Conservation (phyloP, 2,113 vertebrate genomes). For the Pelmatolapia mariae region DNA sequence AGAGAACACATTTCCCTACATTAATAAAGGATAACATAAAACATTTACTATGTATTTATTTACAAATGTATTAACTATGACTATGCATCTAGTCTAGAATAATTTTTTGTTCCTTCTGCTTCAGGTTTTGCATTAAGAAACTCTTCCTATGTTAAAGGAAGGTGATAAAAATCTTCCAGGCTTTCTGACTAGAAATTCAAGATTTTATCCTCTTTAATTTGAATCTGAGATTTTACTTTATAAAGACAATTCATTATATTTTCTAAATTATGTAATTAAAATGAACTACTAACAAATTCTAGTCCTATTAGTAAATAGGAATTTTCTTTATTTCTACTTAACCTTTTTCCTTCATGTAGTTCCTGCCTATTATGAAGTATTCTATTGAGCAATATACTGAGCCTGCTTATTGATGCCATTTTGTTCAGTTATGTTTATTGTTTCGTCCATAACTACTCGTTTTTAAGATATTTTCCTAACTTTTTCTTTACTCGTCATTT, state of each 20-base stretch:
- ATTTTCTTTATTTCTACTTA: background rate
- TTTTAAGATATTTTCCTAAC: fast-evolving
- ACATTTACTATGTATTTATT: background rate
- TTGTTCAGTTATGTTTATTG: background rate
- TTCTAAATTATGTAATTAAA: background rate
- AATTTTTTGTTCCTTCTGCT: background rate
- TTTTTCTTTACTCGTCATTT: background rate
- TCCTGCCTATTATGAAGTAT: background rate
- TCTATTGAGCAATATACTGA: background rate
- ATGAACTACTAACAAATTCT: background rate
- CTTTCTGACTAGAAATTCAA: background rate
- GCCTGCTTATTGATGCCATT: background rate
- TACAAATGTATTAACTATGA: background rate
- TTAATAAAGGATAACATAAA: background rate
- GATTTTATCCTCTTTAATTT: background rate
- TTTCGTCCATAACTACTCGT: fast-evolving
- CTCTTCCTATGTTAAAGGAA: background rate
- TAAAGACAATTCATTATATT: background rate
- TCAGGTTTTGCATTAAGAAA: background rate
- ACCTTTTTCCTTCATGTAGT: background rate
- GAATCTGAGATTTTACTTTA: background rate
- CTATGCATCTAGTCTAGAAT: background rate
- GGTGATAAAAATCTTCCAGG: fast-evolving
- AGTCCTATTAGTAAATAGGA: background rate
- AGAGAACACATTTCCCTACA: background rate